Base-by-base conservation (phyloP, 2,113 vertebrate species). In the Chrysochloris asiatica region DNA sequence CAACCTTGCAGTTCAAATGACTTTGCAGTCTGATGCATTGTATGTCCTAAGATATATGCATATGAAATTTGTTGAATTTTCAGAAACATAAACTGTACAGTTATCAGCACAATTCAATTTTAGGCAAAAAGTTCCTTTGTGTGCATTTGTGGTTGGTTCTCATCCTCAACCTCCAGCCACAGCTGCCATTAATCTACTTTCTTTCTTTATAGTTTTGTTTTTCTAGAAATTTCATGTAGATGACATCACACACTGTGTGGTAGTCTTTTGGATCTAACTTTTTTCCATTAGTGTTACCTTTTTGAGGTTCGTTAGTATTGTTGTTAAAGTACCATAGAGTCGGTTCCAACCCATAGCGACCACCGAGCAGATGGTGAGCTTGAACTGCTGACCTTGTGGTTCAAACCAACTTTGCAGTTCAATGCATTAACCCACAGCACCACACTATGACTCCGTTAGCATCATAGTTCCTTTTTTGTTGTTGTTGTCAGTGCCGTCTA, bases 141-240 rank as follows among this genome's bases (percentile, higher is more conserved):
- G 10, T 67, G 48, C 43, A 3, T 83, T 36, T n/a, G 81, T 19
- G 38, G 41, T 79, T 65, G 36, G 0, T 83, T 0, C 0, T 7
- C 47, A 1, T 76, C 11, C 38, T 8, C 6, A n/a, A 4, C 50
- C 36, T 21, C 38, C 24, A 52, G 30, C 7, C 63, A 9, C 67
- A 43, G 30, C 19, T 45, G 3, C 43, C 43, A 3, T 12, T 50
- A 16, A 56, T 52, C 19, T 72, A 24, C 52, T 88, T 83, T 86
- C 63, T 77, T 76, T 79, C 38, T 77, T 67, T 54, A 72, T 56
- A 24, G 22, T 59, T 85, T 88, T 80, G 61, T 28, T 22, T 90
- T 91, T 83, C 33, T 81, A 72, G 47, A 92, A 83, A 47, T 89
- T 76, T 88, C 28, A 22, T 80, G 21, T 50, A 86, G 54, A 22